These are phyloP conservation scores for Mesoligia furuncula DNA, from an alignment of 2,888 invertebrate species.

Conservation along the genomic window DNA sequence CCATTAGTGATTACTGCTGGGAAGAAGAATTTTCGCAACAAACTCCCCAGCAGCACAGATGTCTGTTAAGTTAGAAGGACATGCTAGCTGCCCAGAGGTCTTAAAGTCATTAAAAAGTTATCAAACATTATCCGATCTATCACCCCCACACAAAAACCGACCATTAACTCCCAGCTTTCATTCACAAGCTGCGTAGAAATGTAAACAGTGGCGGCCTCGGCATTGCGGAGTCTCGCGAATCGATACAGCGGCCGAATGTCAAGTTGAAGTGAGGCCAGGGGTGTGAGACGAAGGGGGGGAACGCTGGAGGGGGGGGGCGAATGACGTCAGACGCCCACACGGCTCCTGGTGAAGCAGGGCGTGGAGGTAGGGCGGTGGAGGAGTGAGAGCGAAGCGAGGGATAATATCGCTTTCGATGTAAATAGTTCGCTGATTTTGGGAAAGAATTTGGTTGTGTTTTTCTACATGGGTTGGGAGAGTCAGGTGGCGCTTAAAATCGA, in stretches of 20 bases:
- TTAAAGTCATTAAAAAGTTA: neutral
- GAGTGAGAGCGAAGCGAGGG: conserved; percentile 31
- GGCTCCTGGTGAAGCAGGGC: conserved; percentile 62
- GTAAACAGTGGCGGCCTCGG: conserved; percentile 77
- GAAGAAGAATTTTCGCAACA: neutral
- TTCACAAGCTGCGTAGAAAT: conserved; percentile 68
- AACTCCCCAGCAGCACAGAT: neutral
- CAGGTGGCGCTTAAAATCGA: neutral
- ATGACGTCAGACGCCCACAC: conserved; percentile 81
- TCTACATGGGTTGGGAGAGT: neutral
- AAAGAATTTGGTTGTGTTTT: neutral
- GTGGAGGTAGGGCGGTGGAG: conserved; percentile 47
- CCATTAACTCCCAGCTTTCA: conserved; percentile 61
- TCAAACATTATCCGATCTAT: conserved; percentile 25
- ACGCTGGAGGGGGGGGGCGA: conserved; percentile 15
- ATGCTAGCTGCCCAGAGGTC: neutral
- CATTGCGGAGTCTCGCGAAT: conserved; percentile 72
- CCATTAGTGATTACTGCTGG: neutral
- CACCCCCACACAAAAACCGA: conserved; percentile 14
- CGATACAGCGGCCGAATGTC: conserved; percentile 81
- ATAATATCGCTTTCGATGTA: conserved; percentile 24
- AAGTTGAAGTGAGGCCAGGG: conserved; percentile 77
- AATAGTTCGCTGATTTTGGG: conserved; percentile 9
- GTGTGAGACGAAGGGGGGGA: neutral
- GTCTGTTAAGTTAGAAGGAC: neutral